phyloP scores from a whole-genome alignment of 1,140 invertebrate genomes.

The Hermatobates lingyangjiaoensis region DNA sequence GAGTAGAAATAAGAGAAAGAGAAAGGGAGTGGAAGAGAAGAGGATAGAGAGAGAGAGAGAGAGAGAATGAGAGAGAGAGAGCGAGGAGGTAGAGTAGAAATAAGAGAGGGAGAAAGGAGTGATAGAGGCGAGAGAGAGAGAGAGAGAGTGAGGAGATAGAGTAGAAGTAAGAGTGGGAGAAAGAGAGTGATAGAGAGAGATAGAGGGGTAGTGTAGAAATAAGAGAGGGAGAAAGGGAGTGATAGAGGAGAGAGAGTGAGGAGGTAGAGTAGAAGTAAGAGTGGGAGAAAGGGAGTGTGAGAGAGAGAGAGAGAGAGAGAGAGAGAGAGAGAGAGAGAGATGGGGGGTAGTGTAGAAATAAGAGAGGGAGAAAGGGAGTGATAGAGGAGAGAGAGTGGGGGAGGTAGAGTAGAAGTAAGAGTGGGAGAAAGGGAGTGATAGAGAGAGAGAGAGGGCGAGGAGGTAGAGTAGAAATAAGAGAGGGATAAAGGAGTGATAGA shows the following conservation, averaged over 20 bases:
- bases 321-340: not conserved
- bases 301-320: not conserved
- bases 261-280: no score
- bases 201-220: no score
- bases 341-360: not conserved
- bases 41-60: not conserved
- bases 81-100: not conserved
- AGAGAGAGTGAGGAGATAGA: not conserved
- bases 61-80: not conserved
- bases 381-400: not conserved
- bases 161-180: no score
- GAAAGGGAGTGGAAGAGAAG: not conserved
- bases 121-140: not conserved
- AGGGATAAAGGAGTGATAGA: not conserved
- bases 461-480: not conserved
- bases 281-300: not conserved
- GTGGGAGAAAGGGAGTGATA: not conserved
- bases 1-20: not conserved
- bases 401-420: not conserved
- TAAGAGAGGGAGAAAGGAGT: not conserved
- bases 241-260: no score
- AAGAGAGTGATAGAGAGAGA: no score
- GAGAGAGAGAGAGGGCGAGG: not conserved
- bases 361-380: not conserved
- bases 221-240: no score